Percentiles rank a stretch among this genome's conserved stretches.
phyloP scores from a whole-genome alignment of 2,888 invertebrate species.

The Hypsopygia costalis region DNA sequence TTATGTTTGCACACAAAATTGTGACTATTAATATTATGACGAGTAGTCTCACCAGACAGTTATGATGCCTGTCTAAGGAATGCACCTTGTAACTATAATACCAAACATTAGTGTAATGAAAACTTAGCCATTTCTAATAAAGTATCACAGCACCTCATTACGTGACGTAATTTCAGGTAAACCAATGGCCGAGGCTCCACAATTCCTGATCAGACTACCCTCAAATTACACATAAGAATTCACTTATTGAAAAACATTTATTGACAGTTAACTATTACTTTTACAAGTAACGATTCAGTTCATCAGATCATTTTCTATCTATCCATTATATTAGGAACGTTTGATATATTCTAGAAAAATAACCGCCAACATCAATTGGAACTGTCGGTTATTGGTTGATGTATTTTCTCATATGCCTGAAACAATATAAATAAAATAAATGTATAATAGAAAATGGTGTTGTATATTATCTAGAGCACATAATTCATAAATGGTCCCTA shows the following conservation, averaged over 20 bases:
- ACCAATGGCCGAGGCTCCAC: not conserved
- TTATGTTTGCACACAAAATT: too few relatives aligned
- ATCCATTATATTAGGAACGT: constrained; percentile 42
- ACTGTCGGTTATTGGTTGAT: constrained; percentile 21
- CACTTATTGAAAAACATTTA: not conserved
- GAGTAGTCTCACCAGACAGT: not conserved
- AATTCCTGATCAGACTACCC: not conserved
- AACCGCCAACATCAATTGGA: constrained; percentile 30
- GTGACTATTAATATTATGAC: constrained; percentile 9
- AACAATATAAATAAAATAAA: constrained; percentile 22
- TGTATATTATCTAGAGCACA: too few relatives aligned
- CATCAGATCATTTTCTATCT: constrained; percentile 37
- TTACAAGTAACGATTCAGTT: too few relatives aligned
- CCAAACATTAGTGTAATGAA: too few relatives aligned
- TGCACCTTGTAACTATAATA: not conserved
- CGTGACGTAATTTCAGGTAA: too few relatives aligned
- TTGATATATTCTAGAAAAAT: constrained; percentile 26
- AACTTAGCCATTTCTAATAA: too few relatives aligned
- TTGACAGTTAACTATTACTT: constrained; percentile 1
- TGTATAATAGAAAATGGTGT: too few relatives aligned
- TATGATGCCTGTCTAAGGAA: not conserved
- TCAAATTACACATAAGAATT: not conserved
- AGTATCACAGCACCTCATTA: too few relatives aligned
- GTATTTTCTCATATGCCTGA: constrained; percentile 58
- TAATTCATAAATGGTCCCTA: too few relatives aligned